phyloP scores from a whole-genome alignment of 1,140 invertebrate species.

The Drosophila repleta region DNA sequence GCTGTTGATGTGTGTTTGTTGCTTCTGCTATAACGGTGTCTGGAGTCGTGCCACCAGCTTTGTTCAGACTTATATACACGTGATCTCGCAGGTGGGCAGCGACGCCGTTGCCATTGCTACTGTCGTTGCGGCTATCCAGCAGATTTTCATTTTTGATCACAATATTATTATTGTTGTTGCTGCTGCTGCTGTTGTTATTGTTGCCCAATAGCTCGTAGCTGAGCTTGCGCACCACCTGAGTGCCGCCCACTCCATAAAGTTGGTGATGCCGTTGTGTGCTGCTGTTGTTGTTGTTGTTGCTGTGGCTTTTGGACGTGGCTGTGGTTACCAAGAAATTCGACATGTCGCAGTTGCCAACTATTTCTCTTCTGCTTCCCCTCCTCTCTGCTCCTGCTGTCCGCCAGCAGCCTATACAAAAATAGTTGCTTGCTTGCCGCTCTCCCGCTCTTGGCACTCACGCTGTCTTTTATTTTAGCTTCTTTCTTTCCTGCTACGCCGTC shows the following conservation, averaged over 20 bases:
- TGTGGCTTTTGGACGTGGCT: constrained; percentile 52
- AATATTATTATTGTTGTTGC: constrained; percentile 49
- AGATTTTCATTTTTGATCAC: constrained; percentile 64
- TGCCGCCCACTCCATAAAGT: constrained; percentile 47
- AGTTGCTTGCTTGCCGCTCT: constrained; percentile 24
- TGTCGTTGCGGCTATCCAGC: constrained; percentile 53
- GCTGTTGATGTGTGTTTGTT: constrained; percentile 77
- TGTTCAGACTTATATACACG: constrained; percentile 86
- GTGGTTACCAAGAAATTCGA: constrained; percentile 77
- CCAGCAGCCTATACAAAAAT: constrained; percentile 52
- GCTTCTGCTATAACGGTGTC: constrained; percentile 73
- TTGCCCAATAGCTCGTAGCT: constrained; percentile 53
- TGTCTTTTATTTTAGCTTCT: constrained; percentile 16
- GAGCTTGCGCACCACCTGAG: constrained; percentile 64
- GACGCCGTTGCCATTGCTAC: constrained; percentile 52
- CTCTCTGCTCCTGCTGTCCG: constrained; percentile 3
- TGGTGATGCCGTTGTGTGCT: constrained; percentile 40
- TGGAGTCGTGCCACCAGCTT: constrained; percentile 86
- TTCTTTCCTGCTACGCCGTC: constrained; percentile 46
- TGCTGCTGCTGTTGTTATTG: constrained; percentile 31
- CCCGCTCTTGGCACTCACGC: constrained; percentile 1
- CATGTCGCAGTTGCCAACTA: constrained; percentile 58
- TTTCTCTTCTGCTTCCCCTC: neutral
- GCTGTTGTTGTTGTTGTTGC: constrained; percentile 36
- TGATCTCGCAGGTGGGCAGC: constrained; percentile 90